Evolutionary conservation across 2,113 vertebrate genomes (phyloP).

Genomic region (Corythaixoides concolor): DNA sequence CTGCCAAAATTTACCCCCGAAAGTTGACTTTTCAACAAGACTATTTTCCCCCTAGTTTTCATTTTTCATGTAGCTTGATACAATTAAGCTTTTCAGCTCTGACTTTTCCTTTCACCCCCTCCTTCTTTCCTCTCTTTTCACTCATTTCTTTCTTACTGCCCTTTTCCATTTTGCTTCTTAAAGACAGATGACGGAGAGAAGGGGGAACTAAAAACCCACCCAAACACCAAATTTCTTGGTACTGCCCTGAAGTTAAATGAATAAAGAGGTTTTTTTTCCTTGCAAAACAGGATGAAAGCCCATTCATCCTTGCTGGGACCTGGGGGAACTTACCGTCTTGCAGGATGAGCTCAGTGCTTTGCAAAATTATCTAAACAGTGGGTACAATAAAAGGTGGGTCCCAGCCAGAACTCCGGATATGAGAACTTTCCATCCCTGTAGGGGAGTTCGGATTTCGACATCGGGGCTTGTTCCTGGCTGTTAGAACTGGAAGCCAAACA

Average conservation of each 20-base stretch:
- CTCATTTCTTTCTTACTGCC: background rate
- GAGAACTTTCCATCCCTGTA: slow-evolving; percentile 26
- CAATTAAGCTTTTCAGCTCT: background rate
- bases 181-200: background rate
- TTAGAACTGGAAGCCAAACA: background rate
- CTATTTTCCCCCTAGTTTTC: background rate
- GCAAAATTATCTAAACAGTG: slow-evolving; percentile 11
- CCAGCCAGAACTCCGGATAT: slow-evolving; percentile 40
- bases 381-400: slow-evolving; percentile 17
- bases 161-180: background rate
- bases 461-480: background rate
- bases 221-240: background rate
- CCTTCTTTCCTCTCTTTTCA: background rate
- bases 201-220: background rate
- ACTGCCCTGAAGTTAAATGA: background rate
- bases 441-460: slow-evolving; percentile 24
- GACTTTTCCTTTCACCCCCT: background rate
- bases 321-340: background rate
- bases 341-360: slow-evolving; percentile 49
- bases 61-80: background rate
- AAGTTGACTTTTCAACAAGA: background rate
- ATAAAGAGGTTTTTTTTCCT: background rate
- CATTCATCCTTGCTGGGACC: background rate
- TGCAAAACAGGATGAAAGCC: background rate
- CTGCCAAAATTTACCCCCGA: too few species aligned